Evolutionary conservation across 2,113 vertebrate species (phyloP).

Genomic region (Panthera leo): DNA sequence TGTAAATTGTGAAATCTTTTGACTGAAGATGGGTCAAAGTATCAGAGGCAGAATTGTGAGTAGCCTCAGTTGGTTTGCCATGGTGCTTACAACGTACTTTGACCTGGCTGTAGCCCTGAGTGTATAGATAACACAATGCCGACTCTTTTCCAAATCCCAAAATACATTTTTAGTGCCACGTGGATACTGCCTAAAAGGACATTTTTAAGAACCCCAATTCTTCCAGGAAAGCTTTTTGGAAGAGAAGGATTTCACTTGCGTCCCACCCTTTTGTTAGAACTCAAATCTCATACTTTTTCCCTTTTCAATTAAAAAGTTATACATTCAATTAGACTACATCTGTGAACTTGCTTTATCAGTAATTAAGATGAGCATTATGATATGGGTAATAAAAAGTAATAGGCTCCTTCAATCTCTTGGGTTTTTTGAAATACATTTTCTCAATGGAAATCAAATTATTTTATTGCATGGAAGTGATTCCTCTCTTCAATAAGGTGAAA

Average conservation of each 20-base stretch:
- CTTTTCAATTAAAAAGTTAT: slow-evolving; percentile 82
- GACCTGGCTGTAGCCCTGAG: neutral
- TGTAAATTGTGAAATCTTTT: neutral
- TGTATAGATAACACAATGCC: neutral
- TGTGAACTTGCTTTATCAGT: slow-evolving; percentile 79
- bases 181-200: neutral
- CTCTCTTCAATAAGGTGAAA: slow-evolving; percentile 68
- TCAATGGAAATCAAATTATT: slow-evolving; percentile 81
- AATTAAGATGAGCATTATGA: slow-evolving; percentile 83
- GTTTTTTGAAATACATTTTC: slow-evolving; percentile 80
- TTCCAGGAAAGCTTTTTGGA: slow-evolving; percentile 30
- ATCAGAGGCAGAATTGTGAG: neutral
- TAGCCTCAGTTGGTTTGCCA: neutral
- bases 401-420: slow-evolving; percentile 79
- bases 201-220: slow-evolving; percentile 35
- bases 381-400: slow-evolving; percentile 82
- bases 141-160: neutral
- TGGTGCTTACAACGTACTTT: no score
- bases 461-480: slow-evolving; percentile 71
- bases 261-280: slow-evolving; percentile 67
- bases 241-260: slow-evolving; percentile 7
- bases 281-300: slow-evolving; percentile 68
- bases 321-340: slow-evolving; percentile 81
- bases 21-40: neutral
- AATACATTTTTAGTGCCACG: neutral